phyloP scores from a whole-genome alignment of 2,113 vertebrate species.

The Ceuthmochares aereus region DNA sequence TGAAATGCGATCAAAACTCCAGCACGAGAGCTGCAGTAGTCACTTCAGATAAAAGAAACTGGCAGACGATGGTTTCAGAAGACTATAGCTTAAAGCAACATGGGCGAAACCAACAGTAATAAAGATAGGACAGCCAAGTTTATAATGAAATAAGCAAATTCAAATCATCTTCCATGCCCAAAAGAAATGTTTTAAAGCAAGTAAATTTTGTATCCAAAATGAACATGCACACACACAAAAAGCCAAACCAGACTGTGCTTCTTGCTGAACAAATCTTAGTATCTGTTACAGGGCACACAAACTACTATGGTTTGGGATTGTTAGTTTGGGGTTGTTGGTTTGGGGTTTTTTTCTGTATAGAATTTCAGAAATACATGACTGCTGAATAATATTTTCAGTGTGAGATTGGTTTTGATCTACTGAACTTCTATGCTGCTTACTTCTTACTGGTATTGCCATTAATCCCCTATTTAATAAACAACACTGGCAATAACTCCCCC shows the following conservation, averaged over 20 bases:
- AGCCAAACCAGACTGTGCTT: neutral
- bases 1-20: neutral
- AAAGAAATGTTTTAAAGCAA: neutral
- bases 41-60: neutral
- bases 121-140: fast-evolving
- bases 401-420: neutral
- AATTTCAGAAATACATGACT: neutral
- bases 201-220: neutral
- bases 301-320: neutral
- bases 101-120: neutral
- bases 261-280: neutral
- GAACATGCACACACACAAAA: neutral
- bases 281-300: neutral
- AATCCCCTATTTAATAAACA: neutral
- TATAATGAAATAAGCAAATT: neutral
- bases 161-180: neutral
- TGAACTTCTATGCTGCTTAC: neutral
- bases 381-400: constrained; percentile 17
- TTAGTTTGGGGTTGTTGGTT: neutral
- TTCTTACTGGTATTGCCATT: constrained; percentile 21
- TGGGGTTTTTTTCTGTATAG: neutral
- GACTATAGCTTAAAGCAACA: neutral
- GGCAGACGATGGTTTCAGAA: neutral
- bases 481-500: neutral
- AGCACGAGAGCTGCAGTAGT: neutral